These are phyloP conservation scores for Hydrolagus colliei DNA, from an alignment of 2,797 vertebrate genomes.

Conservation along the genomic window DNA sequence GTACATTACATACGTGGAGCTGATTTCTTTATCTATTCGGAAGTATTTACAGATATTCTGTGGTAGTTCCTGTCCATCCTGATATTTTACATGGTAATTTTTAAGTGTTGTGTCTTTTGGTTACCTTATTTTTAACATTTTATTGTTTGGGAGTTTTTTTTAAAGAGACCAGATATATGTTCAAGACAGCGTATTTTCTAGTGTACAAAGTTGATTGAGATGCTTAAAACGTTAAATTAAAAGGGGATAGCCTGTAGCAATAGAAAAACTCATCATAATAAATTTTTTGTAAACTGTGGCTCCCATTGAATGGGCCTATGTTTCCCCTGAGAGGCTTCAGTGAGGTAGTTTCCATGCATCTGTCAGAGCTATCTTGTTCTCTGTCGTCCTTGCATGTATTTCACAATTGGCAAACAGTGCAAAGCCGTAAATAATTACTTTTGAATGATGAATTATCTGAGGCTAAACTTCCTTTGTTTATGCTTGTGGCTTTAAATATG, in stretches of 20 bases:
- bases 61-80: no score
- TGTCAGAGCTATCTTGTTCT: conserved; percentile 13
- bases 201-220: not conserved
- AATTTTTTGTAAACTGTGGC: not conserved
- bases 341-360: not conserved
- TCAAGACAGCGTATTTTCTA: not conserved
- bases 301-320: not conserved
- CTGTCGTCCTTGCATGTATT: not conserved
- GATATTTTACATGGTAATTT: no score
- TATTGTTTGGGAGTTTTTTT: no score
- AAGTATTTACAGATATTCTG: no score
- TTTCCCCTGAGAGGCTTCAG: not conserved
- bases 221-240: not conserved
- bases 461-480: not conserved
- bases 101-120: no score
- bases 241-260: not conserved
- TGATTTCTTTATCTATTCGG: no score
- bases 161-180: no score
- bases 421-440: not conserved
- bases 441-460: conserved; percentile 2
- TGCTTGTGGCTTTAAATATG: not conserved
- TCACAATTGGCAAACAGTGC: not conserved
- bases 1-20: no score
- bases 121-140: no score
- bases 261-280: not conserved